Conservation (phyloP, 2,113 vertebrate genomes). For the Tetraodon nigroviridis region DNA sequence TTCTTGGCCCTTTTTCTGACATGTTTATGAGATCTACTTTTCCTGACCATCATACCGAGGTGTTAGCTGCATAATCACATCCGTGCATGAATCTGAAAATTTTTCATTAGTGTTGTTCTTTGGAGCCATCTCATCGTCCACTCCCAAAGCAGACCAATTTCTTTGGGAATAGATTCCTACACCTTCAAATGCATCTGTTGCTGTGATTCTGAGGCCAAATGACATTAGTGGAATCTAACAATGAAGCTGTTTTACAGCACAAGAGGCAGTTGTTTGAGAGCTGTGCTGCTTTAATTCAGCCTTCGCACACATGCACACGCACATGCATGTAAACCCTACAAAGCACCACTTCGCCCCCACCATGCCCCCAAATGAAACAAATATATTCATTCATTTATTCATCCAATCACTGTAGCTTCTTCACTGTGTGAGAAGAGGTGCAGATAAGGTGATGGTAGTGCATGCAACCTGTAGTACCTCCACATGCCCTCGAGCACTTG, state of each 20-base stretch:
- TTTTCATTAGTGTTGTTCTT: conserved; percentile 9
- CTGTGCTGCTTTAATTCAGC: conserved; percentile 38
- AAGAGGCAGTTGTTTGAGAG: conserved; percentile 44
- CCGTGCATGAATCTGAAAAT: background rate
- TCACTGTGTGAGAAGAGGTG: conserved; percentile 58
- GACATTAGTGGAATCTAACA: conserved; percentile 42
- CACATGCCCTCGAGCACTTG: conserved; percentile 54
- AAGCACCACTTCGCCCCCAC: conserved; percentile 31
- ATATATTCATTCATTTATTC: conserved; percentile 67
- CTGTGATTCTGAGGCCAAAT: conserved; percentile 39
- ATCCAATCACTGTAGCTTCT: conserved; percentile 64
- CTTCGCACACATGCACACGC: conserved; percentile 12
- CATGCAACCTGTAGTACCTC: conserved; percentile 68
- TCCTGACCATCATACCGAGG: too few species aligned
- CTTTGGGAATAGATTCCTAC: conserved; percentile 13
- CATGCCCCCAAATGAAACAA: conserved; percentile 38
- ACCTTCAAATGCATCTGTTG: conserved; percentile 28
- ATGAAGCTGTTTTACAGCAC: conserved; percentile 42
- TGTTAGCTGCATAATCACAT: background rate
- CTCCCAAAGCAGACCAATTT: conserved; percentile 3
- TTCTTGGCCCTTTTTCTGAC: too few species aligned
- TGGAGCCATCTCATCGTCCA: conserved; percentile 12
- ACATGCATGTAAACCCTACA: conserved; percentile 26
- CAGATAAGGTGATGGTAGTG: conserved; percentile 67
- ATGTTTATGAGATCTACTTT: too few species aligned